Evolutionary conservation across 1,140 invertebrate genomes (phyloP).

Genomic region (Colletes latitarsis): DNA sequence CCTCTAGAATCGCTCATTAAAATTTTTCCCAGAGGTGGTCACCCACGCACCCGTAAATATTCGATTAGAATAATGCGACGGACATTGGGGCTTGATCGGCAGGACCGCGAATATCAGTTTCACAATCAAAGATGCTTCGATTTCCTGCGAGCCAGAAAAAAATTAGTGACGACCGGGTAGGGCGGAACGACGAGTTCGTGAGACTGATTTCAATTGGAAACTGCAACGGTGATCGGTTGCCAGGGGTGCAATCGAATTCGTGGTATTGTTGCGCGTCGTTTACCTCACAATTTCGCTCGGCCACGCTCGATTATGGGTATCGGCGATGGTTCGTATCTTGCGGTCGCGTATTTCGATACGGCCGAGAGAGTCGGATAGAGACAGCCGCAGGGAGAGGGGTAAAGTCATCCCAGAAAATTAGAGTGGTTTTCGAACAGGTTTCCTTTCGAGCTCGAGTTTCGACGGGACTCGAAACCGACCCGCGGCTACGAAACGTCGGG

Average conservation of each 20-base stretch:
- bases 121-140: neutral
- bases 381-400: neutral
- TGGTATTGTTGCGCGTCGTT: slow-evolving; percentile 45
- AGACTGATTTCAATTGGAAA: slow-evolving; percentile 41
- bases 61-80: too few species aligned
- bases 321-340: slow-evolving; percentile 29
- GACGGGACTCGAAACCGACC: neutral
- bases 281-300: slow-evolving; percentile 40
- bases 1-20: too few species aligned
- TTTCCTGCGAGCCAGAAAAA: neutral
- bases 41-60: too few species aligned
- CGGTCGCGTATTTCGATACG: slow-evolving; percentile 24
- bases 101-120: neutral
- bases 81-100: too few species aligned
- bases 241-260: slow-evolving; percentile 14
- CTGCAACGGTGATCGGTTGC: neutral
- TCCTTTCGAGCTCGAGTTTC: neutral
- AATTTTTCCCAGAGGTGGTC: too few species aligned
- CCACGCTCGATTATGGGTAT: slow-evolving; percentile 37
- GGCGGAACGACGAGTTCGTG: slow-evolving; percentile 28
- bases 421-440: slow-evolving; percentile 40
- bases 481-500: neutral
- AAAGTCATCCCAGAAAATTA: slow-evolving; percentile 24
- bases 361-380: neutral
- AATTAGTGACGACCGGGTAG: neutral